Evolutionary conservation across 1,140 invertebrate genomes (phyloP), one percentile per base, ranked within the genome.

Genomic region (Steinernema khuongi): DNA sequence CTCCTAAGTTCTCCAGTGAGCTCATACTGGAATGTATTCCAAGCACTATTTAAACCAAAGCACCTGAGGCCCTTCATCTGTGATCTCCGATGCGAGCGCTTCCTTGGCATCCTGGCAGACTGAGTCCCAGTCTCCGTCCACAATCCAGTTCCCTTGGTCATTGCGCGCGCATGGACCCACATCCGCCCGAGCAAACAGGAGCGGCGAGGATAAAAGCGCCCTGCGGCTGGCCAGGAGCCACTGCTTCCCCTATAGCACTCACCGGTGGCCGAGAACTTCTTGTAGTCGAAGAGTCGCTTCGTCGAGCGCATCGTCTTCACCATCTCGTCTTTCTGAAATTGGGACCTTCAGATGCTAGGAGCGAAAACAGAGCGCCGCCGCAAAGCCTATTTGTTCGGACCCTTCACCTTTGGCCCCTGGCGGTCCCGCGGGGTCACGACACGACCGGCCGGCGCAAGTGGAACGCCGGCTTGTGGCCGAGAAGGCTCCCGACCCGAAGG

Each of bases 301-400:
- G 50, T 60, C 50, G 50, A 60, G 50, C 50, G 50, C 50, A 60
- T 60, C 50, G 50, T n/a, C 26, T 60, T 60, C 50, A 60, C 50
- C 50, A 60, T 60, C 26, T 60, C 50, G 11, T 11, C 22, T 22
- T 60, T 22, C 50, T 60, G 19, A 60, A 60, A 60, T 60, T 17
- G 50, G 50, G 26, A 60, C 50, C 50, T 26, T 7, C 4, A 22
- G 4, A 4, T 14, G 50, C 7, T 4, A 2, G 22, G 11, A 26
- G 50, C 50, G 50, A 60, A 60, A 60, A 60, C 50, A 60, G 19
- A 17, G 7, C 50, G 50, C 50, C 50, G 50, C 11, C 14, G n/a
- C 14, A 11, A 22, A 60, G 26, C 26, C 19, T 60, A 60, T 60
- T 60, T 60, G 26, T 60, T 60, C 26, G 50, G 26, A 60, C 11